Conservation (phyloP, 1,140 invertebrate species). For the Trichoplusia ni region DNA sequence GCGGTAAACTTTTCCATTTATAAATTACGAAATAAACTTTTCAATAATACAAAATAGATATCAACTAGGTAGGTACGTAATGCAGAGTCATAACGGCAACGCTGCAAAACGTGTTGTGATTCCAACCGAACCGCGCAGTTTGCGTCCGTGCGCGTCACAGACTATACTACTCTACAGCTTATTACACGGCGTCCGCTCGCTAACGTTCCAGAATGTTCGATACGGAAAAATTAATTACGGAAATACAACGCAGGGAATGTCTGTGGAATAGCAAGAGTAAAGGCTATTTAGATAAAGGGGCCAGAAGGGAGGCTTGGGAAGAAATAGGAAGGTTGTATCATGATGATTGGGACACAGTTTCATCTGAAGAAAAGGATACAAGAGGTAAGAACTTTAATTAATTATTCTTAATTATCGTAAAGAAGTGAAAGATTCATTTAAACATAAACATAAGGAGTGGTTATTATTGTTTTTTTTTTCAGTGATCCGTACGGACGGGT, state of each 20-base stretch:
- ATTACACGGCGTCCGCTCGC: no score
- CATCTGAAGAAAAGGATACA: neutral
- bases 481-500: no score
- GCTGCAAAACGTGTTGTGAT: no score
- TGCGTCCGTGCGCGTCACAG: neutral
- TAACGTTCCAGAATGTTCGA: neutral
- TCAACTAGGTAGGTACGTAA: no score
- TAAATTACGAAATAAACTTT: no score
- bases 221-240: neutral
- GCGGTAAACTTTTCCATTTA: no score
- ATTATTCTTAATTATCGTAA: neutral
- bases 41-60: no score
- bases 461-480: no score
- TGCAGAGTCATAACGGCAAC: no score
- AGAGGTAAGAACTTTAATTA: conserved; percentile 1
- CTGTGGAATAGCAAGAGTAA: neutral
- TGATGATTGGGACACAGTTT: neutral
- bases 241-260: neutral
- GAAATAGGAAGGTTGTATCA: neutral
- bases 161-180: no score
- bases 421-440: neutral
- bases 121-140: neutral
- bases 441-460: no score
- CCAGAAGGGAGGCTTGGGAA: neutral
- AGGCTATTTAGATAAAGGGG: neutral